Conservation (phyloP, 2,888 invertebrate genomes). For the Mechanitis mazaeus region DNA sequence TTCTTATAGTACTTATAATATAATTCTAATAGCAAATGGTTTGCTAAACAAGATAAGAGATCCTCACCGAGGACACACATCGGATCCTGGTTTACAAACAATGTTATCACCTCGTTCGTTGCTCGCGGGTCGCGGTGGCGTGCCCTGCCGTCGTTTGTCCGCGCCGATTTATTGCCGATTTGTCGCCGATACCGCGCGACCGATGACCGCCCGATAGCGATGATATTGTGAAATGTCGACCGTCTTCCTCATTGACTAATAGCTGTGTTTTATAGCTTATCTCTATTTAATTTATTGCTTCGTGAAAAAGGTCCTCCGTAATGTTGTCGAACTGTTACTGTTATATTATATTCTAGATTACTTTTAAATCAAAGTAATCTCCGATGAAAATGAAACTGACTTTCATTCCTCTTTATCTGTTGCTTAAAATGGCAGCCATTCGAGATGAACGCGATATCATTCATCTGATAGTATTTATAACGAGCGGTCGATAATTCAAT, state of each 20-base stretch:
- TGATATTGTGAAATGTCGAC: constrained; percentile 12
- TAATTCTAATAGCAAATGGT: no score
- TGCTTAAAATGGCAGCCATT: neutral
- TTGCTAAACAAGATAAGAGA: no score
- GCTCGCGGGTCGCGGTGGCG: constrained; percentile 33
- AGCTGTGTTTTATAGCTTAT: neutral
- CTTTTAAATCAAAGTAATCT: no score
- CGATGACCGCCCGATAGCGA: constrained; percentile 8
- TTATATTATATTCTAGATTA: no score
- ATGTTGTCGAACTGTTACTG: no score
- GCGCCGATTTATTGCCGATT: constrained; percentile 36
- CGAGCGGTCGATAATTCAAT: constrained; percentile 13
- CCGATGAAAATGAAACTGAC: neutral
- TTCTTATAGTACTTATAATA: no score
- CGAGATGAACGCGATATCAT: constrained; percentile 11
- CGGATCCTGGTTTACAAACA: neutral
- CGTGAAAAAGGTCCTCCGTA: no score
- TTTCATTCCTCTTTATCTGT: neutral
- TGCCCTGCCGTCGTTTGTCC: constrained; percentile 45
- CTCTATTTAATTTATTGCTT: neutral
- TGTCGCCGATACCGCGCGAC: constrained; percentile 20
- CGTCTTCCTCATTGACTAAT: neutral
- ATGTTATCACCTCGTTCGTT: neutral
- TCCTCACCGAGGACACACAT: no score
- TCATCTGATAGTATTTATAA: constrained; percentile 8